Evolutionary conservation across 92 coral and sea anemone genomes (phyloP).

Genomic region (Porites divaricata): DNA sequence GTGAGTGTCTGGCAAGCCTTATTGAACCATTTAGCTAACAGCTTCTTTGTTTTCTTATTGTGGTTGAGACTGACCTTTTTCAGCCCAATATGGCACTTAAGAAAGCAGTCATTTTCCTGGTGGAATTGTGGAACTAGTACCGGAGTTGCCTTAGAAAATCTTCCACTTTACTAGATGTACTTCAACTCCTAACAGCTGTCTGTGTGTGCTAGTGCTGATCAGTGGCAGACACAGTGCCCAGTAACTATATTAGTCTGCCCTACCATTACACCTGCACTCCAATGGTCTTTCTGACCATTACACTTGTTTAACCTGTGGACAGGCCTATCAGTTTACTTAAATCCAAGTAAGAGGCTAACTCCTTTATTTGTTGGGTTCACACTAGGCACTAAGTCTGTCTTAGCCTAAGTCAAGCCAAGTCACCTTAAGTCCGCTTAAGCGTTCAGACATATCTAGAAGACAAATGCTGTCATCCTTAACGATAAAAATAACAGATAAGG

Average conservation of each 20-base stretch:
- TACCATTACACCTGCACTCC: not conserved
- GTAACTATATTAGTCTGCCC: not conserved
- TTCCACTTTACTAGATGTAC: constrained; percentile 16
- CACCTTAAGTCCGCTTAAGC: no score
- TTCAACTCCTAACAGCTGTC: constrained; percentile 28
- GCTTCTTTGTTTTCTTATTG: constrained; percentile 4
- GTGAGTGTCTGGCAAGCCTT: constrained; percentile 13
- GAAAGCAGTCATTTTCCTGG: constrained; percentile 11
- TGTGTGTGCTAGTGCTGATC: constrained; percentile 30
- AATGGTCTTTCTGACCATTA: not conserved
- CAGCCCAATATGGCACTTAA: no score
- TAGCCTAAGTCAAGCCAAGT: no score
- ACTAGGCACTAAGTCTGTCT: no score
- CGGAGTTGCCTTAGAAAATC: constrained; percentile 29
- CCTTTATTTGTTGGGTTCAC: no score
- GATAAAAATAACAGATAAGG: no score
- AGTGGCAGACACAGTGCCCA: constrained; percentile 25
- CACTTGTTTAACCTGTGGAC: no score
- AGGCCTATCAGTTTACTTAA: no score
- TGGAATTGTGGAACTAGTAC: constrained; percentile 35
- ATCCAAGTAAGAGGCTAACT: not conserved
- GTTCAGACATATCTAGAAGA: no score
- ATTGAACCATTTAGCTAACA: constrained; percentile 7
- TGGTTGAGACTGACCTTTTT: not conserved
- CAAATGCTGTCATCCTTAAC: no score